Percentiles rank a stretch among this genome's conserved stretches.
phyloP scores from a whole-genome alignment of 2,888 invertebrate species.

The Oligia latruncula region DNA sequence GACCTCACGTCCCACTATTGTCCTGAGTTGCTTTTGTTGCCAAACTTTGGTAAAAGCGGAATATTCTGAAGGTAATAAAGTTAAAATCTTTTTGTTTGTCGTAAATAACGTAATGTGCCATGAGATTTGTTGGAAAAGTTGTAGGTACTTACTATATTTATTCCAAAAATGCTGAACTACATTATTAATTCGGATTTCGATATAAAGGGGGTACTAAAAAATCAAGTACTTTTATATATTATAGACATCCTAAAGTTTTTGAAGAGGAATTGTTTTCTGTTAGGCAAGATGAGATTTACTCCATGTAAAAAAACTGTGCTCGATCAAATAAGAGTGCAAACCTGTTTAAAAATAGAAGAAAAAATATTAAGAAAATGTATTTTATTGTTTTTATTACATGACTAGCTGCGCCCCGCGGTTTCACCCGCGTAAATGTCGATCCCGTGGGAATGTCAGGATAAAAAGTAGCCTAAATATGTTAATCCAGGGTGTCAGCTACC shows the following conservation, averaged over 20 bases:
- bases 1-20: conserved; percentile 63
- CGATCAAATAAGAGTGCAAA: not conserved
- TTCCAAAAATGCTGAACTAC: not conserved
- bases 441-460: too few species aligned
- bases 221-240: not conserved
- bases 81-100: conserved; percentile 15
- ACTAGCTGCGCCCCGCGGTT: too few species aligned
- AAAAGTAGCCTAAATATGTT: too few species aligned
- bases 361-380: not conserved
- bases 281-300: not conserved
- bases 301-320: not conserved
- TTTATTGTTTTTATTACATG: not conserved
- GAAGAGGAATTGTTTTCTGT: not conserved
- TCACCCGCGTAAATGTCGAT: too few species aligned
- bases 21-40: conserved; percentile 51
- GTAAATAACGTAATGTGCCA: not conserved
- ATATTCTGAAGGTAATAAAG: conserved; percentile 20
- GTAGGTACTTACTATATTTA: not conserved
- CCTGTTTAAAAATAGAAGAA: not conserved
- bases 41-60: conserved; percentile 41
- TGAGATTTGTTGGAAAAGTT: not conserved
- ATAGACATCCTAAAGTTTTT: not conserved
- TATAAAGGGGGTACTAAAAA: not conserved
- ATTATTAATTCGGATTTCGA: not conserved
- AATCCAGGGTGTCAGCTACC: too few species aligned